These are phyloP conservation scores for Anaspis maculata DNA, from an alignment of 2,888 invertebrate species.

Conservation along the genomic window DNA sequence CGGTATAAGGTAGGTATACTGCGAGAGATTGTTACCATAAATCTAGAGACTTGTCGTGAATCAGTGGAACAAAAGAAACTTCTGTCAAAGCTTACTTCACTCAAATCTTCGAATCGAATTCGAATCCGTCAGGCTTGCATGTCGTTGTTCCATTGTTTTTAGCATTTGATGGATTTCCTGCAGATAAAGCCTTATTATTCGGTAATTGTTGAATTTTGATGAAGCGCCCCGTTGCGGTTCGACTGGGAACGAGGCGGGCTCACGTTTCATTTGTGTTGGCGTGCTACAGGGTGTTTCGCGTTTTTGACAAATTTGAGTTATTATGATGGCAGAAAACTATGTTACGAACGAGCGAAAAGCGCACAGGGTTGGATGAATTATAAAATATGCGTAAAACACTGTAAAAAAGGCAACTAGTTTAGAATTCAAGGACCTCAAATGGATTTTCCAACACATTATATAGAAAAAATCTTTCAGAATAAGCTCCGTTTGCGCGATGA, in stretches of 20 bases:
- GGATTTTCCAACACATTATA: background rate
- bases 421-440: too few species aligned
- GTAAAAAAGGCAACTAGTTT: too few species aligned
- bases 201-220: conserved; percentile 18
- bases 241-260: too few species aligned
- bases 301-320: background rate
- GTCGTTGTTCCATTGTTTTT: conserved; percentile 36
- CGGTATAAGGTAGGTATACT: too few species aligned
- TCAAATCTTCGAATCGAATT: conserved; percentile 39
- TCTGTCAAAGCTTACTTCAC: conserved; percentile 33
- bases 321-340: too few species aligned
- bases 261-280: too few species aligned
- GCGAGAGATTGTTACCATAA: conserved; percentile 25
- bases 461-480: background rate
- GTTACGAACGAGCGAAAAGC: too few species aligned
- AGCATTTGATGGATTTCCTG: conserved; percentile 39
- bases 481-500: background rate
- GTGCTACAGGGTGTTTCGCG: background rate
- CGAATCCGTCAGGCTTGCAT: conserved; percentile 35
- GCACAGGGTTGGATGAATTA: too few species aligned
- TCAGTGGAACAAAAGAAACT: conserved; percentile 36
- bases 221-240: conserved; percentile 1
- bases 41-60: conserved; percentile 35
- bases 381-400: too few species aligned
- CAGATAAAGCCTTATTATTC: conserved; percentile 19